Evolutionary conservation across 2,797 vertebrate genomes (phyloP).

Genomic region (Toxotes lorentzi): DNA sequence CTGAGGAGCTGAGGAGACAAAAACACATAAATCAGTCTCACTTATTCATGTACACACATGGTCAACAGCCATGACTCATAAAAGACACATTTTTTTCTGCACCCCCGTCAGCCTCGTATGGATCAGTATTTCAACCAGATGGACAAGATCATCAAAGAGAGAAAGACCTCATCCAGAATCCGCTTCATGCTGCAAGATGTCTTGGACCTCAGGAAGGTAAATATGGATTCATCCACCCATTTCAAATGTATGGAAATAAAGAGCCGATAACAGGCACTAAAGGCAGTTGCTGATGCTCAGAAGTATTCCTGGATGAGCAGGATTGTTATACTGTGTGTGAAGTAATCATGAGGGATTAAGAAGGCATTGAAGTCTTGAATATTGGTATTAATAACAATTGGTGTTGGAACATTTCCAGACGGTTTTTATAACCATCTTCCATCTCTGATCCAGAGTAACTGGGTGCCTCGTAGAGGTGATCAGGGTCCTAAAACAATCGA

Average conservation of each 20-base stretch:
- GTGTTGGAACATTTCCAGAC: background rate
- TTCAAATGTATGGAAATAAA: background rate
- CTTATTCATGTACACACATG: background rate
- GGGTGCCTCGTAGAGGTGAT: conserved; percentile 97
- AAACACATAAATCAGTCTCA: background rate
- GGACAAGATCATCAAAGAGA: conserved; percentile 99
- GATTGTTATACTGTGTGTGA: background rate
- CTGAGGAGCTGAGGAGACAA: conserved; percentile 50
- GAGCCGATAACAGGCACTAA: background rate
- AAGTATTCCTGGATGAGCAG: background rate
- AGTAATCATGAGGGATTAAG: background rate
- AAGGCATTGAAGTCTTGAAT: background rate
- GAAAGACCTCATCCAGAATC: conserved; percentile 96
- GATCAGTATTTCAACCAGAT: conserved; percentile 99
- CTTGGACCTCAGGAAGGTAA: conserved; percentile 93
- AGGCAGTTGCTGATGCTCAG: background rate
- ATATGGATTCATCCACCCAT: background rate
- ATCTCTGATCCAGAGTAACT: conserved; percentile 87
- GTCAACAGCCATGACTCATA: background rate
- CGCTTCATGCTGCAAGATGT: conserved; percentile 99
- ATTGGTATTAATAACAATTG: background rate
- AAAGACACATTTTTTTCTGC: background rate
- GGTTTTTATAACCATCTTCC: background rate
- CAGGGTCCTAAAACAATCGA: conserved; percentile 99
- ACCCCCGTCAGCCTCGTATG: conserved; percentile 91